These are phyloP conservation scores for Macaria liturata DNA, from an alignment of 2,888 invertebrate genomes.

Conservation along the genomic window DNA sequence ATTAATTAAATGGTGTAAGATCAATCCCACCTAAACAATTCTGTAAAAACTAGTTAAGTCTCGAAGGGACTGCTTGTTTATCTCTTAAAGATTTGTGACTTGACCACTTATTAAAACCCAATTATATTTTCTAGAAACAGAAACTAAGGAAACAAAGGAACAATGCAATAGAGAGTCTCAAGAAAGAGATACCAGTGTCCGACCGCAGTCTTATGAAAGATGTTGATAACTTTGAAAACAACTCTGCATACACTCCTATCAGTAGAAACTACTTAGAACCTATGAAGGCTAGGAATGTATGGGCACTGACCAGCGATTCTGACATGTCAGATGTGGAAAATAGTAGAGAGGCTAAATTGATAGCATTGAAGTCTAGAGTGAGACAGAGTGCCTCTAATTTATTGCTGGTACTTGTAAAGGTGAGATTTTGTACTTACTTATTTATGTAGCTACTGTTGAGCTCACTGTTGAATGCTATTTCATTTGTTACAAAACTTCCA, in stretches of 20 bases:
- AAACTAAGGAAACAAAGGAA: constrained; percentile 75
- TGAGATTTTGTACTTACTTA: constrained; percentile 37
- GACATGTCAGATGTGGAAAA: constrained; percentile 86
- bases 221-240: constrained; percentile 67
- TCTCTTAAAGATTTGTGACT: no score
- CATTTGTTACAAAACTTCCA: no score
- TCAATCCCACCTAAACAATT: no score
- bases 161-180: constrained; percentile 71
- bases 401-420: constrained; percentile 83
- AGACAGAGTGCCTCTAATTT: constrained; percentile 86
- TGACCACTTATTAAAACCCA: not conserved
- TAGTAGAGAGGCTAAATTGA: constrained; percentile 73
- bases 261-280: constrained; percentile 64
- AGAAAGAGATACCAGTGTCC: constrained; percentile 74
- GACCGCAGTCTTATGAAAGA: constrained; percentile 72
- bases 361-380: constrained; percentile 83
- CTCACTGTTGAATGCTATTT: no score
- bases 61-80: no score
- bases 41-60: no score
- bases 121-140: constrained; percentile 63
- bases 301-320: constrained; percentile 85
- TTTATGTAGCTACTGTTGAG: no score
- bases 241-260: constrained; percentile 66
- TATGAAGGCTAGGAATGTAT: constrained; percentile 53
- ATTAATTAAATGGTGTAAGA: no score